Evolutionary conservation across 2,888 invertebrate genomes (phyloP).

Genomic region (Heliconius ismenius): DNA sequence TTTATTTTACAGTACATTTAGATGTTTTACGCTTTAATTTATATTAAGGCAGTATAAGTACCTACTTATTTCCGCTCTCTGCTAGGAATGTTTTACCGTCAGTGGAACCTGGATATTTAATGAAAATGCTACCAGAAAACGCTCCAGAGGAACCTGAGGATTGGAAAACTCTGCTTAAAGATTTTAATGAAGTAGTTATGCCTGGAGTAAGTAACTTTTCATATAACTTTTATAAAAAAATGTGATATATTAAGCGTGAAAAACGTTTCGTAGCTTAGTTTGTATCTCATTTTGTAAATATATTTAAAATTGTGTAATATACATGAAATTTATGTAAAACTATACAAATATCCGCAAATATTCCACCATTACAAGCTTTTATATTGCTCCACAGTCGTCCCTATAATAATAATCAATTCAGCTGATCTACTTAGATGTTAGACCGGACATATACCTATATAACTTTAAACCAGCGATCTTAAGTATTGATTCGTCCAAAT

Average conservation of each 20-base stretch:
- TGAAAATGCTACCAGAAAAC: constrained; percentile 88
- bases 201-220: constrained; percentile 86
- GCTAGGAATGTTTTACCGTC: constrained; percentile 90
- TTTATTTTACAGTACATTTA: not conserved
- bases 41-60: not conserved
- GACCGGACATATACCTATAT: too few relatives aligned
- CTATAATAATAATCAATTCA: too few relatives aligned
- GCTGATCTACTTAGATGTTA: too few relatives aligned
- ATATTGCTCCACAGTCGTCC: too few relatives aligned
- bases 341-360: too few relatives aligned
- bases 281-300: too few relatives aligned
- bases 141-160: constrained; percentile 91
- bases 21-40: not conserved
- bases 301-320: too few relatives aligned
- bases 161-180: constrained; percentile 93
- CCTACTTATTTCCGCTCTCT: not conserved
- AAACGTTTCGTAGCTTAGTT: too few relatives aligned
- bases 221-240: not conserved
- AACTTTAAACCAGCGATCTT: too few relatives aligned
- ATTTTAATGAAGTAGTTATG: constrained; percentile 93
- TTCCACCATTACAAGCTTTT: too few relatives aligned
- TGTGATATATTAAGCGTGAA: not conserved
- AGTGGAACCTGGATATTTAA: constrained; percentile 94
- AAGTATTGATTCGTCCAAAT: too few relatives aligned
- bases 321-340: too few relatives aligned